Evolutionary conservation across 2,888 invertebrate genomes (phyloP).

Genomic region (Eristalinus sepulchralis): DNA sequence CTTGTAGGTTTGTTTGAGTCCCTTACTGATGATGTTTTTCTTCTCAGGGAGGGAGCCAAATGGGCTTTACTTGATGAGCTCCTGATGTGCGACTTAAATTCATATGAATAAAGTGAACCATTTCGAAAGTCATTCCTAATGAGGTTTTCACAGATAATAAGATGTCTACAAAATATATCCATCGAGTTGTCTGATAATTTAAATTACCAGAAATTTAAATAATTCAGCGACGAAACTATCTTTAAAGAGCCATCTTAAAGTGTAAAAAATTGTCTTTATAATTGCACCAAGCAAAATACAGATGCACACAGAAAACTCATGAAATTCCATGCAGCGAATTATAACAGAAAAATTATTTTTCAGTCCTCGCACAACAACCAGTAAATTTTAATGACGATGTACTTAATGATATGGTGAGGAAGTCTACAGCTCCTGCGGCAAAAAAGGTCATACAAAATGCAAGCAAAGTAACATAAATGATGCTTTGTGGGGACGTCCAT

Average conservation of each 20-base stretch:
- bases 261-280: not conserved
- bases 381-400: slow-evolving; percentile 43
- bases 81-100: not conserved
- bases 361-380: slow-evolving; percentile 2
- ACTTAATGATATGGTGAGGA: slow-evolving; percentile 32
- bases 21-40: not conserved
- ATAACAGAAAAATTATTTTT: not conserved
- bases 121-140: not conserved
- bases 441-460: slow-evolving; percentile 18
- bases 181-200: no score
- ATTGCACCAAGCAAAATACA: slow-evolving; percentile 14
- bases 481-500: not conserved
- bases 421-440: not conserved
- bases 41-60: not conserved
- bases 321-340: not conserved
- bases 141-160: not conserved
- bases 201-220: no score
- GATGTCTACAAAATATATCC: no score
- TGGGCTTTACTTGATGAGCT: not conserved
- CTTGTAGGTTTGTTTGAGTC: slow-evolving; percentile 11
- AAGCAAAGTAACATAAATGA: not conserved
- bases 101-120: not conserved
- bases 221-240: not conserved
- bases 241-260: not conserved
- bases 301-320: not conserved